Evolutionary conservation across 2,113 vertebrate genomes (phyloP).

Genomic region (Riparia riparia): DNA sequence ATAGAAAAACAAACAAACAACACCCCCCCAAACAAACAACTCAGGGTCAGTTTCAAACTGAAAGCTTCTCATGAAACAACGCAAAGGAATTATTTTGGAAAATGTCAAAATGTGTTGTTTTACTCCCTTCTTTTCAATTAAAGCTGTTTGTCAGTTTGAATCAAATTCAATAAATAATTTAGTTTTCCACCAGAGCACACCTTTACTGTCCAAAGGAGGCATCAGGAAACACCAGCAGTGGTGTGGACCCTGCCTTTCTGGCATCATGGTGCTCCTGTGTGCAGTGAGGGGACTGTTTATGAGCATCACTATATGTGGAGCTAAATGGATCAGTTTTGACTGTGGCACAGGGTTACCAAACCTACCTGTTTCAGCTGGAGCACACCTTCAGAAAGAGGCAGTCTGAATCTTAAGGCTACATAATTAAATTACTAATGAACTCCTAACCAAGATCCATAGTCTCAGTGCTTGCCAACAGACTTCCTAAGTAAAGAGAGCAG

Average conservation of each 20-base stretch:
- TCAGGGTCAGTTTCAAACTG: background rate
- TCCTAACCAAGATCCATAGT: background rate
- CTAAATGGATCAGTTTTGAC: accelerated
- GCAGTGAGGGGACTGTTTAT: background rate
- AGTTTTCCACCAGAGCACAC: background rate
- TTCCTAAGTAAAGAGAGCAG: background rate
- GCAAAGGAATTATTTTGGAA: background rate
- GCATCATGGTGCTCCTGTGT: background rate
- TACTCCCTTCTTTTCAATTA: background rate
- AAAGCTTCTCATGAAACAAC: background rate
- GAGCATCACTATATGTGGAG: background rate
- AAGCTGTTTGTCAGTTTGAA: background rate
- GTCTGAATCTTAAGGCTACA: background rate
- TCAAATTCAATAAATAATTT: background rate
- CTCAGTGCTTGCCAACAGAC: background rate
- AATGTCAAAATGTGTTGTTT: background rate
- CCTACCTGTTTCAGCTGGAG: background rate
- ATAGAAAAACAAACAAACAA: accelerated
- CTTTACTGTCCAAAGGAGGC: accelerated
- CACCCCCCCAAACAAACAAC: background rate
- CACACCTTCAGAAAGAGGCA: background rate
- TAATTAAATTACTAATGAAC: background rate
- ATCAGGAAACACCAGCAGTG: accelerated
- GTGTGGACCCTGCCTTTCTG: background rate
- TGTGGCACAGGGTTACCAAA: background rate